Evolutionary conservation across 1,140 invertebrate species (phyloP), one percentile per base, ranked within the genome.

Genomic region (Aphaenogaster rudis): DNA sequence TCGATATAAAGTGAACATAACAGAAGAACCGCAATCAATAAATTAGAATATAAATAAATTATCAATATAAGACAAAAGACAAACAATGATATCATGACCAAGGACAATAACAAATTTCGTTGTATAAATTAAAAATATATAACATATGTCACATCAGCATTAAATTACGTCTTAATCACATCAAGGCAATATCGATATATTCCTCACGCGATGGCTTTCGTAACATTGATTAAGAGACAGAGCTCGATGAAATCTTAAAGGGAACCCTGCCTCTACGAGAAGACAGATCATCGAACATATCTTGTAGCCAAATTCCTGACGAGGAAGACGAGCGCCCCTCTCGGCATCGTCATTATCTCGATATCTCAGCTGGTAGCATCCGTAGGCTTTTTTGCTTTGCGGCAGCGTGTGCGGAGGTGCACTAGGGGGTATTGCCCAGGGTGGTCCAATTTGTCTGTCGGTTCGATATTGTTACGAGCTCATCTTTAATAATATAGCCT

Each of bases 391-490:
- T 92, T 93, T 91, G 81, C 92, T 92, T 91, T 87, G 86, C 21
- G 76, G 76, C 84, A 85, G 88, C 89, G 88, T 90, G 90, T 86
- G 81, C 76, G 71, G 84, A 90, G 42, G 85, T 91, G 87, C 88
- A 89, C 91, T 91, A 90, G 89, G 92, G 89, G 88, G 91, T 91
- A 91, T 86, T 81, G 89, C 92, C 91, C 93, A 93, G 92, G 95
- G 95, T 95, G 95, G 94, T 95, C 94, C 95, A 95, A 95, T 95
- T 95, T 95, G 95, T 95, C 95, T 94, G 93, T 88, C 90, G 85
- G 82, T 89, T 93, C 91, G 92, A 95, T 95, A 95, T 95, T 95
- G 93, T 95, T 95, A 95, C 93, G 93, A 95, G 93, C 94, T 95
- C 94, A 95, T 95, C 93, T 92, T 95, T 95, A 94, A 95, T 95